Evolutionary conservation across 2,113 vertebrate species (phyloP).

Genomic region (Rhineura floridana): DNA sequence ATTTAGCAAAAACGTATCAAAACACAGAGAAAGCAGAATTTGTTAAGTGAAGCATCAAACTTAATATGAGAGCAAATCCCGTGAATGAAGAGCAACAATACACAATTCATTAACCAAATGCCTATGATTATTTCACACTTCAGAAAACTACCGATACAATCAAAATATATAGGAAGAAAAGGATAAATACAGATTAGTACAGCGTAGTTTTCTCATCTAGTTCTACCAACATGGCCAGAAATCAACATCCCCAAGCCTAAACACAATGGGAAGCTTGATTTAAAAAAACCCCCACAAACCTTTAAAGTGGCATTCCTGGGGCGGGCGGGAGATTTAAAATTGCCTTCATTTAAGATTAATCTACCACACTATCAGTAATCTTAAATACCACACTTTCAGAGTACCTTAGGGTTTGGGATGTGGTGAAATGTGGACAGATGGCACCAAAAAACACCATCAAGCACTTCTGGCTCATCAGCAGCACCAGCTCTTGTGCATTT

Average conservation of each 20-base stretch:
- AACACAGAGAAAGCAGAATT: slow-evolving; percentile 77
- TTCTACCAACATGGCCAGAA: background rate
- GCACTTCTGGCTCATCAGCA: background rate
- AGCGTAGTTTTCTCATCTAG: slow-evolving; percentile 5
- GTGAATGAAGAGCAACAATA: slow-evolving; percentile 77
- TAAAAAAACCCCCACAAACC: no score
- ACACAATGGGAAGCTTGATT: background rate
- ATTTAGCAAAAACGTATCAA: slow-evolving; percentile 75
- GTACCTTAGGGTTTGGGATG: no score
- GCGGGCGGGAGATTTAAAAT: background rate
- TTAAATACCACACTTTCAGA: background rate
- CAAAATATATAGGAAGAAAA: slow-evolving; percentile 53
- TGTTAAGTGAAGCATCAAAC: slow-evolving; percentile 81
- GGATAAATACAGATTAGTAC: slow-evolving; percentile 64
- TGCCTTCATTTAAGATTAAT: background rate
- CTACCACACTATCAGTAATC: background rate
- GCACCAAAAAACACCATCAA: background rate
- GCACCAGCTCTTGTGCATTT: background rate
- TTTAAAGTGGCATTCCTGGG: background rate
- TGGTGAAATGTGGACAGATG: background rate
- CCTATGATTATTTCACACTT: slow-evolving; percentile 77
- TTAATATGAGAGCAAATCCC: slow-evolving; percentile 78
- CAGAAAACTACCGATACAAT: slow-evolving; percentile 71
- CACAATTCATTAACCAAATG: slow-evolving; percentile 80
- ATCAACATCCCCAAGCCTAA: background rate